Evolutionary conservation across 2,888 invertebrate genomes (phyloP).

Genomic region (Acronicta alni): DNA sequence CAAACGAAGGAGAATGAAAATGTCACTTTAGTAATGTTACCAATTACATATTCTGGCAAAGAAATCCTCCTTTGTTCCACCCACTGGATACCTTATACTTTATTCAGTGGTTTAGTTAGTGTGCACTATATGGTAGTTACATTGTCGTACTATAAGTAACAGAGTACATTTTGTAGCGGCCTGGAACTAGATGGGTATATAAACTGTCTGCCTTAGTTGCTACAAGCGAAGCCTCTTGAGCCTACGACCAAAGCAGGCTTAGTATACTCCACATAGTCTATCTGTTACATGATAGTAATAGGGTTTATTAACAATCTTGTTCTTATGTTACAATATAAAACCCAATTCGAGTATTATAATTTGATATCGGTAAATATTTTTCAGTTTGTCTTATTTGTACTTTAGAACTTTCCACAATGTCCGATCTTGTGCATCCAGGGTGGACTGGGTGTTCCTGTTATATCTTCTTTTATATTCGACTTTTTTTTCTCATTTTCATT

Average conservation of each 20-base stretch:
- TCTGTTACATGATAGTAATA: no score
- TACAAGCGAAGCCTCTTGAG: conserved; percentile 17
- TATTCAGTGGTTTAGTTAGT: conserved; percentile 25
- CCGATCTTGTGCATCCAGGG: no score
- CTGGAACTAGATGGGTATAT: conserved; percentile 12
- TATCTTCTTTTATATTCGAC: no score
- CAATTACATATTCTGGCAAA: conserved; percentile 7
- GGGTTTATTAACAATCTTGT: no score
- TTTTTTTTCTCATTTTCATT: no score
- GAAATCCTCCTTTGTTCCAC: neutral
- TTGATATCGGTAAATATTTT: no score
- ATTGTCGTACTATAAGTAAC: conserved; percentile 14
- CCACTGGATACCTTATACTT: conserved; percentile 17
- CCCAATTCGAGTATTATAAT: no score
- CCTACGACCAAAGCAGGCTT: conserved; percentile 23
- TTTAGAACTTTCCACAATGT: no score
- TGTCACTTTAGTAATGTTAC: neutral
- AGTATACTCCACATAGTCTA: conserved; percentile 4
- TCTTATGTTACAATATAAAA: no score
- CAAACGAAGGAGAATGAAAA: neutral
- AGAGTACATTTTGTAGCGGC: conserved; percentile 13
- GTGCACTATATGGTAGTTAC: conserved; percentile 2
- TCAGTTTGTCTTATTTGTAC: no score
- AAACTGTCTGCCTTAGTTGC: conserved; percentile 23
- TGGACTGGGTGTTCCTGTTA: no score